Evolutionary conservation across 2,113 vertebrate genomes (phyloP).

Genomic region (Rhagologus leucostigma): DNA sequence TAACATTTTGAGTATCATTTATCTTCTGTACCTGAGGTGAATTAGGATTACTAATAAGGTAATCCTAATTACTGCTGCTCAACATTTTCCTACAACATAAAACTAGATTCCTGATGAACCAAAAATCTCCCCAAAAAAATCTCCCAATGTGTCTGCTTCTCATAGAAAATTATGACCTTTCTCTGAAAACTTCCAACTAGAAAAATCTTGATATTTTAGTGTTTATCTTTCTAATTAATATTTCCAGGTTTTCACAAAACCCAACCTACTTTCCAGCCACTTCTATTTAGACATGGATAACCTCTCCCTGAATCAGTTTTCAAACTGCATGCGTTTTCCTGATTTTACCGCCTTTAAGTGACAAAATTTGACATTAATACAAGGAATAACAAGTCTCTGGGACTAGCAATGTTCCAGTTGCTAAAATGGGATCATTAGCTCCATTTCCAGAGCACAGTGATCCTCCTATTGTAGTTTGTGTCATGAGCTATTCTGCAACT

Average conservation of each 20-base stretch:
- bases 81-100: background rate
- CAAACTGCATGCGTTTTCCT: background rate
- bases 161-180: background rate
- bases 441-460: background rate
- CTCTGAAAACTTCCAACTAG: background rate
- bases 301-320: background rate
- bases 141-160: background rate
- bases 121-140: background rate
- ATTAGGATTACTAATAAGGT: background rate
- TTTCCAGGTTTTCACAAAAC: background rate
- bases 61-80: background rate
- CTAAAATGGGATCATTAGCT: background rate
- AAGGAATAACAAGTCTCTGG: background rate
- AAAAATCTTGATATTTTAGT: background rate
- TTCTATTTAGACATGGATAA: background rate
- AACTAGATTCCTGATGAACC: background rate
- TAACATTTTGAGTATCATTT: background rate
- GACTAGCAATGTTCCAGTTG: background rate
- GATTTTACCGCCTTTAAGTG: background rate
- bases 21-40: background rate
- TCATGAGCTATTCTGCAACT: background rate
- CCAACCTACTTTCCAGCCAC: background rate
- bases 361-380: background rate
- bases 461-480: background rate
- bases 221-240: background rate